phyloP scores from a whole-genome alignment of 2,113 vertebrate genomes.

The Micromys minutus region DNA sequence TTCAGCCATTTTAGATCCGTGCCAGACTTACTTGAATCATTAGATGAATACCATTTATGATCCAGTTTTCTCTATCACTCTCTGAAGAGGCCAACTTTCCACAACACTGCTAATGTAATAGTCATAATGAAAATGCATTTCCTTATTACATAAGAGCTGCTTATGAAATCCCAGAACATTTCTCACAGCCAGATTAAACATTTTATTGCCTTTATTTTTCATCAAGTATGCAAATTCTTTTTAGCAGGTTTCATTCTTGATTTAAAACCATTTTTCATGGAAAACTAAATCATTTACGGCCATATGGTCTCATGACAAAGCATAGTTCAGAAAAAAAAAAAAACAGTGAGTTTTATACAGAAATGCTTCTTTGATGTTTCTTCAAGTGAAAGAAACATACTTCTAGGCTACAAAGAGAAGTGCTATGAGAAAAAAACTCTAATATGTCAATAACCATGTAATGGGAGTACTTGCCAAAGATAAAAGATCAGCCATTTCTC shows the following conservation, averaged over 20 bases:
- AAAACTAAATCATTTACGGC: slow-evolving; percentile 81
- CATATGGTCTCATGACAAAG: slow-evolving; percentile 82
- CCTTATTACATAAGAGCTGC: slow-evolving; percentile 73
- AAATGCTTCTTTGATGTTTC: slow-evolving; percentile 70
- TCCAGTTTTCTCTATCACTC: slow-evolving; percentile 53
- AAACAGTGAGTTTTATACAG: slow-evolving; percentile 70
- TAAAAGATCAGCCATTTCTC: slow-evolving; percentile 33
- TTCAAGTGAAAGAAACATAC: slow-evolving; percentile 65
- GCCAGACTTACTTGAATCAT: slow-evolving; percentile 37
- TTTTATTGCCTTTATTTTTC: slow-evolving; percentile 83
- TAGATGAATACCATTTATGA: not conserved
- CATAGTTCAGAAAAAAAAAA: slow-evolving; percentile 67
- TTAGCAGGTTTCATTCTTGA: slow-evolving; percentile 80
- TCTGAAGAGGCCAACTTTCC: slow-evolving; percentile 69
- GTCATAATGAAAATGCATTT: slow-evolving; percentile 81
- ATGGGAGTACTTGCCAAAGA: slow-evolving; percentile 50
- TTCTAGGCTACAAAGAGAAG: slow-evolving; percentile 39
- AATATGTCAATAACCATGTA: slow-evolving; percentile 50
- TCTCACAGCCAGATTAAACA: slow-evolving; percentile 79
- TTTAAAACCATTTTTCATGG: slow-evolving; percentile 81
- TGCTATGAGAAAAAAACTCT: slow-evolving; percentile 50
- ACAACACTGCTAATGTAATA: slow-evolving; percentile 63
- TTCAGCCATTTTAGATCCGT: slow-evolving; percentile 26
- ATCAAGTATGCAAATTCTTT: slow-evolving; percentile 82
- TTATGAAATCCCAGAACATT: slow-evolving; percentile 79